A percentile compares a stretch with the other conserved stretches of the same genome.
Evolutionary conservation across 1,140 invertebrate species (phyloP).

Genomic region (Oscheius sp.): DNA sequence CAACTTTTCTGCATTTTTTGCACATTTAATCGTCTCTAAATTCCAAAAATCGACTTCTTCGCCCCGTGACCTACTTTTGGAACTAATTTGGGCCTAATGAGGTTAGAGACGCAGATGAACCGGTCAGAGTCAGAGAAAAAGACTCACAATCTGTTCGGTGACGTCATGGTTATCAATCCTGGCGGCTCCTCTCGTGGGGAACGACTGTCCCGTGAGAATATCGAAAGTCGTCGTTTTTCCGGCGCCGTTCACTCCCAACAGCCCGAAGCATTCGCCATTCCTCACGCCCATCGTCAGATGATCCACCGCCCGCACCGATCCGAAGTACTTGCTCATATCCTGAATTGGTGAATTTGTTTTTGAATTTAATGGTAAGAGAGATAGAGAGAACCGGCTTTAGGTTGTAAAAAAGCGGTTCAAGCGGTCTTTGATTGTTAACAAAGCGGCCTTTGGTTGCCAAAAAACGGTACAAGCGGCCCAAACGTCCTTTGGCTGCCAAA

Average conservation of each 20-base stretch:
- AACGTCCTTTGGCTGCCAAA: no score
- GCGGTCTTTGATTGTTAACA: no score
- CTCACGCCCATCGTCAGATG: conserved; percentile 33
- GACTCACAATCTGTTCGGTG: conserved; percentile 19
- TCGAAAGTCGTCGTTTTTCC: conserved; percentile 69
- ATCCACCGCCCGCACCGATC: conserved; percentile 32
- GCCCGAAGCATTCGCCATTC: conserved; percentile 37
- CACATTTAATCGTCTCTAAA: no score
- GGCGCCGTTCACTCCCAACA: conserved; percentile 45
- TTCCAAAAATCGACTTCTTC: no score
- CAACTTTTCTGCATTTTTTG: no score
- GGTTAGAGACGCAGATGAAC: background rate
- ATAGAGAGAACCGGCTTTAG: background rate
- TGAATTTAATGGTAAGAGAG: no score
- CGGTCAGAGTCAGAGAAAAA: background rate
- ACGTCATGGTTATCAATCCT: conserved; percentile 47
- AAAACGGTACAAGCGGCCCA: no score
- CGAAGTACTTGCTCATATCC: conserved; percentile 34
- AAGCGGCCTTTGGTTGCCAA: no score
- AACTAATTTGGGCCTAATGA: no score
- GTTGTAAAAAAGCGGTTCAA: no score
- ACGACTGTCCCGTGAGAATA: conserved; percentile 74
- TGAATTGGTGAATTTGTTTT: no score
- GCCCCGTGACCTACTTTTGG: background rate
- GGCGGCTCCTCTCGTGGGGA: conserved; percentile 68